Base-by-base conservation (phyloP, 2,113 vertebrate genomes). In the Natator depressus region DNA sequence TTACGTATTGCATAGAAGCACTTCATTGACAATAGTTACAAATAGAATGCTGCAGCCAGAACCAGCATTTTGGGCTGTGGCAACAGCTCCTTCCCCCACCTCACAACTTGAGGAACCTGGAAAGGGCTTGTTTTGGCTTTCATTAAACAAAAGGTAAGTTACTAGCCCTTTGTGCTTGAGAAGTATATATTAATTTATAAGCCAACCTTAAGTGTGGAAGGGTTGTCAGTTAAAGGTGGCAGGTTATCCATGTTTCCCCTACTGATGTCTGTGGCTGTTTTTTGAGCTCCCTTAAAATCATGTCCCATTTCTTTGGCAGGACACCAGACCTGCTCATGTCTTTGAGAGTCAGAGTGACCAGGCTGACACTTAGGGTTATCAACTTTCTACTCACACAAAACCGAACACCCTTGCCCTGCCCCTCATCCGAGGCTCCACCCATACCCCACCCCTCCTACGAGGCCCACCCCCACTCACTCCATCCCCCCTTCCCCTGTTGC, bases 271-370 rank as follows among this genome's bases (percentile, higher is more conserved):
- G 42, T 78, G 62, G 62, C 2, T 82, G 65, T 51, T 7, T 46
- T n/a, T 47, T 62, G 31, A 87, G 49, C 29, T 80, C 8, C 38
- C 19, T 42, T 24, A 80, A 92, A 38, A 72, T 72, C 65, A 38
- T 38, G 19, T 38, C 17, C 65, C 24, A 83, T 27, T 29, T 88
- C 38, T 82, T 50, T 53, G 8, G 8, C 80, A 78, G 35, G 81
- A n/a, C 50, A 57, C 25, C 24, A 0, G 0, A 5, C 59, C 47
- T 80, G 46, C 16, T 59, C 57, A 22, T 51, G 6, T 19, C 1
- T 84, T 72, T 72, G 17, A 38, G 65, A 38, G n/a, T 19, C 65
- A 38, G 17, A 38, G 8, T 72, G 8, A 69, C 3, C 62, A 69
- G 16, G 16, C 35, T 69, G 62, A n/a, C 27, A 59, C 57, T 53